Base-by-base conservation (phyloP, 2,113 vertebrate genomes). In the Gorsachius goisagi region DNA sequence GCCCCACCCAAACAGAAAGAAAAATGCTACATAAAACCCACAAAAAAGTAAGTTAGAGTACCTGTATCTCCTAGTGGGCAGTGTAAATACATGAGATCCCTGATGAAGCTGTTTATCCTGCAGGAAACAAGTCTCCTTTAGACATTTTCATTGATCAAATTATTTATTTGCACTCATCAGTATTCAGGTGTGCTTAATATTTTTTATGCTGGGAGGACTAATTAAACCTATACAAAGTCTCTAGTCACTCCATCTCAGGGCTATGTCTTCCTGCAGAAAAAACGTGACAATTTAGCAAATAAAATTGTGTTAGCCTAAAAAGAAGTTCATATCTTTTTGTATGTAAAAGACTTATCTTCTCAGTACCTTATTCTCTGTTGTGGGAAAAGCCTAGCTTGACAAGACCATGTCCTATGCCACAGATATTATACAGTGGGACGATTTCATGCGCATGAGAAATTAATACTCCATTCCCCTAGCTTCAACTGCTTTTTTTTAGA, bases 161-260 rank as follows among this genome's bases (percentile, higher is more conserved):
- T 81, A 84, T 71, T 95, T 86, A 92, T 93, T 90, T 92, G 14
- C 12, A 35, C 26, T 90, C 92, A 93, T 81, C 79, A 81, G 79
- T 89, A 96, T 92, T 88, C 91, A 64, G 21, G 45, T 78, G 18
- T 62, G 27, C 23, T 71, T 86, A 78, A 88, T 90, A 88, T 73
- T 86, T 86, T 85, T 89, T 47, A 53, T 47, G 55, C 86, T 92
- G 81, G 84, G 44, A 93, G 80, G 32, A 26, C 41, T 95, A 92
- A 97, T 96, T 90, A 95, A 96, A 87, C 32, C 28, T 59, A 47
- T 55, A 47, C 37, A 59, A 82, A 93, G 15, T 63, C 60, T 84
- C 73, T 59, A 89, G 80, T 78, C 44, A 44, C 47, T 92, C 73
- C 28, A 18, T 90, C 68, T 93, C 80, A 86, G 56, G 63, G 68